These are phyloP conservation scores for Perizoma flavofasciatum DNA, from an alignment of 2,888 invertebrate genomes.

Conservation along the genomic window DNA sequence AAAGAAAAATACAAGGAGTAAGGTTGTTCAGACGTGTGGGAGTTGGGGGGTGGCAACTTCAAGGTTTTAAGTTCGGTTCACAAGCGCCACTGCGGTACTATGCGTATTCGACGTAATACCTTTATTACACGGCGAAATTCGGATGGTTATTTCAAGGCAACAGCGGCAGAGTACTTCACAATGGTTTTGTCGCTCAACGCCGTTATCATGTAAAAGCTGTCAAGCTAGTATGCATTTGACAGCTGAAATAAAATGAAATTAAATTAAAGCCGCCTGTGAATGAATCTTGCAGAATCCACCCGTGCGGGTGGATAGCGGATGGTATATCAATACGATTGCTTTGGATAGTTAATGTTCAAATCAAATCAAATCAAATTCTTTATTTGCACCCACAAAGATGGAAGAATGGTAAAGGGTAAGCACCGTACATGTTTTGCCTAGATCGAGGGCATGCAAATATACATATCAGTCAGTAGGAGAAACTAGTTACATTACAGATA, in stretches of 20 bases:
- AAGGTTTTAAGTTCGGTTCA: constrained; percentile 60
- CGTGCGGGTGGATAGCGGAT: neutral
- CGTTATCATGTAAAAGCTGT: neutral
- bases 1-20: constrained; percentile 53
- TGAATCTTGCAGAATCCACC: no score
- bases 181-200: neutral
- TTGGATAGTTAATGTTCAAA: no score
- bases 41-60: constrained; percentile 42
- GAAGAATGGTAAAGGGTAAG: no score
- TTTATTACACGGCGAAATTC: constrained; percentile 52
- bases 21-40: constrained; percentile 51
- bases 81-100: constrained; percentile 73
- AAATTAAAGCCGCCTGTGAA: neutral
- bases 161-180: neutral
- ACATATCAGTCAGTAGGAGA: no score
- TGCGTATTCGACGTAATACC: constrained; percentile 66
- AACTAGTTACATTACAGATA: no score
- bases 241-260: neutral
- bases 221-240: neutral
- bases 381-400: no score
- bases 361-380: no score
- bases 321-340: no score
- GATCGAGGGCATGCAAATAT: no score
- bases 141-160: constrained; percentile 30
- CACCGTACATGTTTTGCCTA: no score